Evolutionary conservation across 2,797 vertebrate species (phyloP).

Genomic region (Taenioides sp.): DNA sequence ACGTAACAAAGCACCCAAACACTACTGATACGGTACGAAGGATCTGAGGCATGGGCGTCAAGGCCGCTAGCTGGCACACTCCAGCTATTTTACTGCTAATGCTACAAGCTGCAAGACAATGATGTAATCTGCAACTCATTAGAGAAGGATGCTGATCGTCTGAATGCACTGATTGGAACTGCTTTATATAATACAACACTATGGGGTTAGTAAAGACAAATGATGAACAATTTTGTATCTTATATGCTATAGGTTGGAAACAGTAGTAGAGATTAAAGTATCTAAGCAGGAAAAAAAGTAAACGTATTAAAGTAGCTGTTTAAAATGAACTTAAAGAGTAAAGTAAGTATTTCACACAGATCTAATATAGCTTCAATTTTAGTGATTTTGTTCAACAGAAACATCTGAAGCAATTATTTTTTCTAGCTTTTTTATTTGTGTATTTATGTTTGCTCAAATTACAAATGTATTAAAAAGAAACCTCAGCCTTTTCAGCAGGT

Average conservation of each 20-base stretch:
- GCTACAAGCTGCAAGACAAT: constrained; percentile 28
- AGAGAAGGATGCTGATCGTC: constrained; percentile 44
- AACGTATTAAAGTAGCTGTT: no score
- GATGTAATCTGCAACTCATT: constrained; percentile 42
- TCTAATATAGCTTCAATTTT: no score
- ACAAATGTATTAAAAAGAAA: no score
- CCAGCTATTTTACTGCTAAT: constrained; percentile 43
- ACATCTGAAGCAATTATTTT: no score
- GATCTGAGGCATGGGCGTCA: constrained; percentile 58
- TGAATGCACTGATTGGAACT: constrained; percentile 49
- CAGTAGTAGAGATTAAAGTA: neutral
- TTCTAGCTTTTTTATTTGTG: no score
- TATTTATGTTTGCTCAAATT: no score
- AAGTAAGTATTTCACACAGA: no score
- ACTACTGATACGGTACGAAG: constrained; percentile 65
- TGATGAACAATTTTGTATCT: no score
- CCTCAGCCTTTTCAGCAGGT: no score
- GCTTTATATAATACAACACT: constrained; percentile 28
- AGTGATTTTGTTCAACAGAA: no score
- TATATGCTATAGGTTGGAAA: constrained; percentile 1
- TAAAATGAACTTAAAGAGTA: no score
- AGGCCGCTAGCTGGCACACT: constrained; percentile 42
- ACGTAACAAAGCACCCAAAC: constrained; percentile 69
- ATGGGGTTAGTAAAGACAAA: constrained; percentile 21
- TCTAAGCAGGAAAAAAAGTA: no score